Evolutionary conservation across 2,113 vertebrate genomes (phyloP).

Genomic region (human): DNA sequence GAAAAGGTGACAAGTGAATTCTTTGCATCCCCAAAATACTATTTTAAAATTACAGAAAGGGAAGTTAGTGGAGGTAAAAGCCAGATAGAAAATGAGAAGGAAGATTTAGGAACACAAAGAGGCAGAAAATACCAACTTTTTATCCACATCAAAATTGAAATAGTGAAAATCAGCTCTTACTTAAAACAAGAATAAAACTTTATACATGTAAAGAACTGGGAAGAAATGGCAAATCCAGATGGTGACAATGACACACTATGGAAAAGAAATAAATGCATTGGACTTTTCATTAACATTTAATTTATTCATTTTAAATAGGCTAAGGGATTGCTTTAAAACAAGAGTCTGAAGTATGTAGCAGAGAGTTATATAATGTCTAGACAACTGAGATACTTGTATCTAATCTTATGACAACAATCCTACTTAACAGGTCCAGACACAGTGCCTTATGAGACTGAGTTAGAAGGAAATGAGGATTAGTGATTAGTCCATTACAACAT

Average conservation of each 20-base stretch:
- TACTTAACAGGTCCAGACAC: constrained; percentile 51
- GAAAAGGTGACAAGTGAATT: background rate
- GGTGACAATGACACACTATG: background rate
- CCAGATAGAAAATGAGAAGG: background rate
- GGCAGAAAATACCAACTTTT: background rate
- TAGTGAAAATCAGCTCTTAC: background rate
- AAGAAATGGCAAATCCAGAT: background rate
- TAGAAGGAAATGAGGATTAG: constrained; percentile 69
- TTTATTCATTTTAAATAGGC: constrained; percentile 5
- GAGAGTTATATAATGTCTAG: constrained; percentile 67
- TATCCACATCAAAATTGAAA: background rate
- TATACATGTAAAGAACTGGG: background rate
- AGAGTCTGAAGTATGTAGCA: constrained; percentile 45
- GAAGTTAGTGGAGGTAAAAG: background rate
- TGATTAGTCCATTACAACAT: constrained; percentile 43
- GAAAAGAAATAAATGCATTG: background rate
- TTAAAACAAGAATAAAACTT: constrained; percentile 23
- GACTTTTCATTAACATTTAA: constrained; percentile 38
- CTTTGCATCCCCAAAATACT: background rate
- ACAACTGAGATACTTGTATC: constrained; percentile 55
- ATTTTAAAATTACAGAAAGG: constrained; percentile 35
- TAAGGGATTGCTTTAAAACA: constrained; percentile 65
- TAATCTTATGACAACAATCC: constrained; percentile 65
- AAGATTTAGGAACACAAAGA: background rate
- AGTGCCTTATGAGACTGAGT: constrained; percentile 31